A percentile compares a stretch with the other conserved stretches of the same genome.
These are phyloP conservation scores for Coregonus suidteri DNA, from an alignment of 2,797 vertebrate genomes.

Conservation along the genomic window DNA sequence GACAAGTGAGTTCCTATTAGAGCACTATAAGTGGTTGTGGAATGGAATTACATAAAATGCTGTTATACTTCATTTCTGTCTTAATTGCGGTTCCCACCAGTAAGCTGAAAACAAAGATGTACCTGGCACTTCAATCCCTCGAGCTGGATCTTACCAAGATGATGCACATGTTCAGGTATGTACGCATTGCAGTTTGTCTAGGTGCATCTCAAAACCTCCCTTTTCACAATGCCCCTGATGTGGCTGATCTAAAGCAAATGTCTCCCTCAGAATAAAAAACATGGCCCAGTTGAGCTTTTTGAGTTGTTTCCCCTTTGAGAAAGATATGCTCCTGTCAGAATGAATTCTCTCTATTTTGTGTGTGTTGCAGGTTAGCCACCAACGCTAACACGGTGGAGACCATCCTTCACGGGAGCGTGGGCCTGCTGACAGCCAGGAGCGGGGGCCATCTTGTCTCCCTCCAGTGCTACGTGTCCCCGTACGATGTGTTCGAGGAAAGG, in stretches of 20 bases:
- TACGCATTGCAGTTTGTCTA: not conserved
- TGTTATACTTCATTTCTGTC: not conserved
- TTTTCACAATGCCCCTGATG: not conserved
- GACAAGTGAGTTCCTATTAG: constrained; percentile 85
- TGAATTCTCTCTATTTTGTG: not conserved
- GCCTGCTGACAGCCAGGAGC: constrained; percentile 90
- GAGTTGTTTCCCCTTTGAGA: not conserved
- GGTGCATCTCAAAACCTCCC: not conserved
- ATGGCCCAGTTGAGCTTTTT: not conserved
- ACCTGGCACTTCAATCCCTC: constrained; percentile 94
- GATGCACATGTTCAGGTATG: constrained; percentile 98
- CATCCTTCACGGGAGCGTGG: constrained; percentile 94
- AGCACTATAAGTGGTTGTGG: not conserved
- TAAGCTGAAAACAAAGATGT: constrained; percentile 99
- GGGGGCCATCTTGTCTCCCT: constrained; percentile 95
- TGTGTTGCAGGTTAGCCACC: constrained; percentile 89
- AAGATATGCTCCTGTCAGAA: not conserved
- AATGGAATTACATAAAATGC: not conserved
- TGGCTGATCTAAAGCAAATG: not conserved
- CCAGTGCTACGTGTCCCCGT: constrained; percentile 96
- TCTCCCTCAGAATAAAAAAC: not conserved
- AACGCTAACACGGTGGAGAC: constrained; percentile 92
- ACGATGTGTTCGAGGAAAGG: constrained; percentile 89
- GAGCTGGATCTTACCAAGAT: constrained; percentile 98
- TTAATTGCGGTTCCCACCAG: constrained; percentile 60